Evolutionary conservation across 2,797 vertebrate species (phyloP), one percentile per base, ranked within the genome.

Genomic region (Agapornis canus): DNA sequence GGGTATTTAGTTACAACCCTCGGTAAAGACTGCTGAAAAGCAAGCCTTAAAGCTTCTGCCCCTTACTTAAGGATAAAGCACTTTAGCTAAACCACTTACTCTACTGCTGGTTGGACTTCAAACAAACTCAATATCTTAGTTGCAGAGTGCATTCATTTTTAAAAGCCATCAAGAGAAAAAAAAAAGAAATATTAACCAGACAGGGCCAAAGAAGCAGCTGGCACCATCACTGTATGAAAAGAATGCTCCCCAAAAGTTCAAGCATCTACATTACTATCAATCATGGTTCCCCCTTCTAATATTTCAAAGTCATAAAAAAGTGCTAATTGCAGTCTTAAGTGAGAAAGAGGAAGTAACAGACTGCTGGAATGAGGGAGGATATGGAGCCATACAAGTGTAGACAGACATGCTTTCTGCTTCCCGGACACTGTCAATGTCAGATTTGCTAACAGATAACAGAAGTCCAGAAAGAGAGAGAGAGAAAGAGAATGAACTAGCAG

Each of bases 231-330:
- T 95, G 93, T 81, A 61, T 45, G 92, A 97, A 86, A 97, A 97
- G 97, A 98, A 98, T 95, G 93, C 90, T 95, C 96, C 93, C 90
- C 95, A 96, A 96, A 97, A 97, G 97, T 97, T 97, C 97, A 98
- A 97, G 96, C 96, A 96, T 98, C 97, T 94, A 95, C 92, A 88
- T 92, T 96, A 93, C 82, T 78, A 94, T 93, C 97, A 92, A 95
- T 87, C 83, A 95, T 84, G 89, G 91, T 89, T 96, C 87, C 94
- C 60, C 86, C 93, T 96, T 97, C 97, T 98, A 97, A 85, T 95
- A 97, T 97, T 98, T 98, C 98, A 98, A 98, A 98, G 98, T 82
- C 94, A 92, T 91, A 15, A 88, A 96, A 95, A 97, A 97, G 96
- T 95, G 96, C 92, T 98, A 97, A 98, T 95, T 97, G 92, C 97